These are phyloP conservation scores for Hippopotamus amphibius DNA, from an alignment of 2,113 vertebrate genomes.

Conservation along the genomic window DNA sequence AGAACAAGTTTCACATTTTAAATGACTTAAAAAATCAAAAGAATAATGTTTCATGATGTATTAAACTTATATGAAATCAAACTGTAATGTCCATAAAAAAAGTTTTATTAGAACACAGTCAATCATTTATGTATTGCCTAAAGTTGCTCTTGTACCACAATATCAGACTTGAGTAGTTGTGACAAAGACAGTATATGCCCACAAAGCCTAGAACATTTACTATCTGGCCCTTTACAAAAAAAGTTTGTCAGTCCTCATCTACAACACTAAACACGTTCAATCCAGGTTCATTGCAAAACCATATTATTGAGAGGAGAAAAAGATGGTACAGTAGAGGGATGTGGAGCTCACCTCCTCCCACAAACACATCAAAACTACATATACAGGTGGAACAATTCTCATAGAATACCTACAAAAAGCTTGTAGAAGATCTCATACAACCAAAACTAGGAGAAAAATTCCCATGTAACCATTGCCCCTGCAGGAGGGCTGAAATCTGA, in stretches of 20 bases:
- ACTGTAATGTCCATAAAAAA: not conserved
- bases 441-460: not conserved
- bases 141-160: not conserved
- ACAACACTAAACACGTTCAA: not conserved
- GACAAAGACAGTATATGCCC: not conserved
- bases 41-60: not conserved
- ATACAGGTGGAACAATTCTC: not conserved
- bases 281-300: not conserved
- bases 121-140: not conserved
- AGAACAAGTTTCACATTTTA: not conserved
- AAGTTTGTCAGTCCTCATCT: not conserved
- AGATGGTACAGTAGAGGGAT: not conserved
- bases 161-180: not conserved
- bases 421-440: not conserved
- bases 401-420: not conserved
- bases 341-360: not conserved
- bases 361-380: not conserved
- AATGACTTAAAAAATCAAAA: not conserved
- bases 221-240: not conserved
- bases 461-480: not conserved
- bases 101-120: conserved; percentile 25
- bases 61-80: conserved; percentile 48
- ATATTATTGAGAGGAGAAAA: not conserved
- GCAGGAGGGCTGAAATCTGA: not conserved
- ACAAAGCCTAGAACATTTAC: conserved; percentile 36